Evolutionary conservation across 2,888 invertebrate species (phyloP).

Genomic region (Ypsolopha sequella): DNA sequence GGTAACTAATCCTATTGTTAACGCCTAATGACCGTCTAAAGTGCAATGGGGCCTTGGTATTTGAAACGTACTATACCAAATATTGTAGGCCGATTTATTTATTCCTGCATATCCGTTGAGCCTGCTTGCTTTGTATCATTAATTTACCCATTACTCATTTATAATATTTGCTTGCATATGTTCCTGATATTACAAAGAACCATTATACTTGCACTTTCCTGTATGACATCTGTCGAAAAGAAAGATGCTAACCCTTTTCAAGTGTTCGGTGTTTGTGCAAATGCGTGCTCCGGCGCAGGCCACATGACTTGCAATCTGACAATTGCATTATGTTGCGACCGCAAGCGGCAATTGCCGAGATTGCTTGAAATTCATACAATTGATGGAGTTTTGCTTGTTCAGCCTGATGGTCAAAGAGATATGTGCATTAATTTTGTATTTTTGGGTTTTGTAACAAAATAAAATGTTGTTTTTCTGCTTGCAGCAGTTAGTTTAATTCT

Average conservation of each 20-base stretch:
- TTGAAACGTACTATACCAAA: too few relatives aligned
- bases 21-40: too few relatives aligned
- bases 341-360: conserved; percentile 47
- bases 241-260: conserved; percentile 24
- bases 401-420: not conserved
- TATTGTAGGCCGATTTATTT: too few relatives aligned
- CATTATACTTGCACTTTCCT: conserved; percentile 7
- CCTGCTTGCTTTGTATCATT: too few relatives aligned
- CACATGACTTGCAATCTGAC: conserved; percentile 41
- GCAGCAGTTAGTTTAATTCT: too few relatives aligned
- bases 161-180: too few relatives aligned
- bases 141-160: too few relatives aligned
- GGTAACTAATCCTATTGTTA: too few relatives aligned
- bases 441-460: not conserved
- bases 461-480: not conserved
- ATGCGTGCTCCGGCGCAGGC: conserved; percentile 15
- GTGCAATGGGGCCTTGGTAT: too few relatives aligned
- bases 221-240: conserved; percentile 14
- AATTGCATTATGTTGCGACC: conserved; percentile 34
- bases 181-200: not conserved
- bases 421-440: not conserved
- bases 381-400: not conserved
- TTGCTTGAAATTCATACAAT: conserved; percentile 12
- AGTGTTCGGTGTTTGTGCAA: conserved; percentile 32
- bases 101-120: too few relatives aligned